Evolutionary conservation across 2,888 invertebrate genomes (phyloP), one percentile per base, ranked within the genome.

Genomic region (Hypomecis atomaria): DNA sequence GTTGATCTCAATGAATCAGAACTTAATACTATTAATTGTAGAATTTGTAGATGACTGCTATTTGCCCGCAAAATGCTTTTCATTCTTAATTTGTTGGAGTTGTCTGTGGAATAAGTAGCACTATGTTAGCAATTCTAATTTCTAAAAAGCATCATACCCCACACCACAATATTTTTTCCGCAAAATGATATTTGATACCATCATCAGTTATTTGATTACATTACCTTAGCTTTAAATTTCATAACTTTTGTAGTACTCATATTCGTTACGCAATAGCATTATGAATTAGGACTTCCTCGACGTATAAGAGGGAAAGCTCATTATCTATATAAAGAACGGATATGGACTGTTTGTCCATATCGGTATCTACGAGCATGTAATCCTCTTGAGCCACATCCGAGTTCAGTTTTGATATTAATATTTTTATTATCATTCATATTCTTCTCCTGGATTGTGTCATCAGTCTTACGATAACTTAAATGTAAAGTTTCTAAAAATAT

Each of bases 221-320:
- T 13, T 38, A 37, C 5, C 9, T 50, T 37, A 37, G 49, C 37
- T 37, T 37, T 48, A 3, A 49, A 33, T 54, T 60, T 54, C 40
- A 60, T 48, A 45, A 38, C 11, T 6, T 11, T 42, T 59, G 48
- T 43, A 56, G 38, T 54, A 56, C 37, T 49, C 23, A 53, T 33
- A 38, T 8, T 47, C 42, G 34, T 58, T 59, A 59, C 10, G 54
- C 54, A 63, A 50, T 13, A 47, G n/a, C 36, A 23, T 43, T 49
- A 63, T 59, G 63, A 34, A 55, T 54, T 59, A 59, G 63, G 55
- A 63, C 49, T 63, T 63, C 63, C 63, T 63, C 54, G 59, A 59
- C 49, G 49, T 59, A 57, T 42, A 54, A 59, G 38, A 49, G 59
- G 54, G 59, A 63, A 63, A 63, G 40, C 45, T 53, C 49, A 54